Evolutionary conservation across 2,797 vertebrate genomes (phyloP), one percentile per base, ranked within the genome.

Genomic region (Cryptoblepharus egeriae): DNA sequence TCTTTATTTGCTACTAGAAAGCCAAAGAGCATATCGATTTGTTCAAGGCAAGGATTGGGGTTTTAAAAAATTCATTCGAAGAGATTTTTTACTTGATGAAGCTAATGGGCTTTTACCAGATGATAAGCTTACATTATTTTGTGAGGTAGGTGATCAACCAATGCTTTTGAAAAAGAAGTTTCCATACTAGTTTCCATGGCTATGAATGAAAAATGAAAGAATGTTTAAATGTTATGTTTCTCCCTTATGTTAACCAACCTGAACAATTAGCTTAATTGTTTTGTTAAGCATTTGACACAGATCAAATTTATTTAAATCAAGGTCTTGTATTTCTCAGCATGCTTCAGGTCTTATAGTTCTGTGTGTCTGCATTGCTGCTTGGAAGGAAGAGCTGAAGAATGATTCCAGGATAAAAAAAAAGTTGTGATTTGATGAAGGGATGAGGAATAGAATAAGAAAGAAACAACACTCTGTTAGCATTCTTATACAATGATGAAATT

Each of bases 1-100:
- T 84, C 63, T 86, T 42, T 80, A 93, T 12, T 92, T 76, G 90
- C 86, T 88, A 79, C 86, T 95, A 99, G 98, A 99, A 97, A 99
- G 98, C 97, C 98, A 99, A 97, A 98, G 98, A 98, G 98, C 98
- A 0, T 99, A 99, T 97, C 97, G 98, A 93, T 99, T 99, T 96
- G 98, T 99, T 90, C 98, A 99, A 96, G 98, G 98, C 90, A 99
- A 99, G 93, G 98, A 99, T 95, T 99, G 98, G 98, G 98, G 98
- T 78, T 99, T 99, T 96, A 99, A 99, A 96, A 99, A 99, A 93
- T 99, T 99, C 93, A 99, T 99, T 93, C 95, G 98, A 91, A 97
- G 98, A 96, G 98, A 99, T 95, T 99, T 99, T 94, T 97, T 99
- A 90, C 97, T 99, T 69, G 98, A 99, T 93, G 98, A 99, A 97